phyloP scores from a whole-genome alignment of 2,797 vertebrate species.

The Enteromius argenteus region DNA sequence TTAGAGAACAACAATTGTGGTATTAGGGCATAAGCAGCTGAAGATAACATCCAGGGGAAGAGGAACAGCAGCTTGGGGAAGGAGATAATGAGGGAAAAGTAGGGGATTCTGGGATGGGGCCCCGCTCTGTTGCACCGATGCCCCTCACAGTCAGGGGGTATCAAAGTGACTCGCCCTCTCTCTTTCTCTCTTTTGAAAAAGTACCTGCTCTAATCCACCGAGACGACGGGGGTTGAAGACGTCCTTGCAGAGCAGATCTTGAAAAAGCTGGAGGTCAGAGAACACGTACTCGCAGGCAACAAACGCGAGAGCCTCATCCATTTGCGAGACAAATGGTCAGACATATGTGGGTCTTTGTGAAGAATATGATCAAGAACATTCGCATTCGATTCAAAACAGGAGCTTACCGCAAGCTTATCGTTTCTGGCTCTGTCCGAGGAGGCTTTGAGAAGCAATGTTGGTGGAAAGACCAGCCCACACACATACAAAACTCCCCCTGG shows the following conservation, averaged over 20 bases:
- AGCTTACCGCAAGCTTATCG: constrained; percentile 34
- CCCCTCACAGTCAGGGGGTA: constrained; percentile 43
- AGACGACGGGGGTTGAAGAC: constrained; percentile 8
- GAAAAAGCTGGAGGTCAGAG: constrained; percentile 27
- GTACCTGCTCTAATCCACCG: constrained; percentile 49
- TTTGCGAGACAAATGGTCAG: constrained; percentile 37
- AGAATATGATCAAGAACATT: constrained; percentile 32
- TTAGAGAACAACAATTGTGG: constrained; percentile 80
- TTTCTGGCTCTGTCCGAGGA: constrained; percentile 37
- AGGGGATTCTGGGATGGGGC: constrained; percentile 73
- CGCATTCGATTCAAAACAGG: constrained; percentile 26
- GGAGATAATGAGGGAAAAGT: constrained; percentile 75
- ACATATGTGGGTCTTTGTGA: constrained; percentile 44
- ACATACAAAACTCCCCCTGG: constrained; percentile 47
- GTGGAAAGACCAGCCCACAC: constrained; percentile 45
- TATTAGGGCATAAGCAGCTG: constrained; percentile 79
- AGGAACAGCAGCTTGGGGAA: constrained; percentile 64
- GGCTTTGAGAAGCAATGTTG: constrained; percentile 30
- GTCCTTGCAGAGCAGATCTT: constrained; percentile 30
- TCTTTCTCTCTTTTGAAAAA: constrained; percentile 33
- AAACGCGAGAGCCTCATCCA: neutral
- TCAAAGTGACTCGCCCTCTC: constrained; percentile 39
- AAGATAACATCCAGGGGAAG: constrained; percentile 80
- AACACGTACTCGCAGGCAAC: constrained; percentile 5
- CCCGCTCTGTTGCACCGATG: constrained; percentile 59